Evolutionary conservation across 53 echinoderm and acorn worm genomes (phyloP), one percentile per base, ranked within the genome.

Genomic region (Holothuria scabra): DNA sequence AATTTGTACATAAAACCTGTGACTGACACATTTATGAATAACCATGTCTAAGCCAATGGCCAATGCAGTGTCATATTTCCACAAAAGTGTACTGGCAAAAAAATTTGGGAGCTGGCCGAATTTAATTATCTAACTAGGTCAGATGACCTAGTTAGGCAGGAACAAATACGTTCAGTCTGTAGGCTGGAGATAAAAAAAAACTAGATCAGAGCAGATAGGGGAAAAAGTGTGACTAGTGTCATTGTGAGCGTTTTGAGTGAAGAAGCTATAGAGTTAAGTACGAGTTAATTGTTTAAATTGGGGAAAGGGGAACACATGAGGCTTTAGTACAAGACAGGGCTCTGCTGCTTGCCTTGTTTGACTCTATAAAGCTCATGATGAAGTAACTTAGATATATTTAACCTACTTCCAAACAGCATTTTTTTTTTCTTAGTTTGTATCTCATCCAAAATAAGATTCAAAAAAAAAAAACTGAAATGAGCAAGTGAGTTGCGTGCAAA

Each of bases 81-180:
- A 78, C 28, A 58, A 74, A 78, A 58, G 78, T 78, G 78, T 78
- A 78, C 56, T 58, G 78, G 78, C 78, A 78, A 78, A 78, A 31
- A 78, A 76, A 76, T 28, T 32, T 56, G 32, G 58, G 31, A 76
- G 58, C 78, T 76, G 78, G 56, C 78, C 78, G 78, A 76, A 76
- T 76, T 76, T 76, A 76, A 76, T 76, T 76, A 76, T 57, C 31
- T 76, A 76, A 76, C 78, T 76, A 76, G 78, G 78, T 76, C 78
- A 76, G 78, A 56, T 56, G 78, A 76, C 78, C 78, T 57, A 76
- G 78, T 76, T 76, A 76, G 56, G 28, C 56, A 76, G 78, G 56
- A 76, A 76, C 78, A 76, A 76, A 76, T 76, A 76, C 52, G 56
- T 76, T 55, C 78, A 48, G 25, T 31, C 56, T 76, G 78, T 76